Conservation (phyloP, 2,888 invertebrate species). For the Aphodius sticticus region DNA sequence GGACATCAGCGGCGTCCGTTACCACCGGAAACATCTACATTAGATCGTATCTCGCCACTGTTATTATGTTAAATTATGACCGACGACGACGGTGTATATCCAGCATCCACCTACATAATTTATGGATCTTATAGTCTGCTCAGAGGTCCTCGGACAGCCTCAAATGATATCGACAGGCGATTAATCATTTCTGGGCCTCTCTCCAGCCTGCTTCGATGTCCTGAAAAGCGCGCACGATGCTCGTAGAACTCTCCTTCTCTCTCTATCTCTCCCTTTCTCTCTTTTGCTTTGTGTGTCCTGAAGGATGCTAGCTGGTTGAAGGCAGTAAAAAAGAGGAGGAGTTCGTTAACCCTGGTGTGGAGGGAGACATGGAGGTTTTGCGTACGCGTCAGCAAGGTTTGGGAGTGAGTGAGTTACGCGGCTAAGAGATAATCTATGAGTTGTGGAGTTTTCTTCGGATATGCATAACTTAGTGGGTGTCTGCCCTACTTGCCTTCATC, state of each 20-base stretch:
- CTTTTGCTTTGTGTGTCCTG: too few species aligned
- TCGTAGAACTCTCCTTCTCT: too few species aligned
- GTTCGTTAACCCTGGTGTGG: not conserved
- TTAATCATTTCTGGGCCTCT: not conserved
- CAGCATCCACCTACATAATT: not conserved
- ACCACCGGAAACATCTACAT: not conserved
- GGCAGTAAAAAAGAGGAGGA: not conserved
- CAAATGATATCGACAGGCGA: not conserved
- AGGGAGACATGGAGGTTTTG: not conserved
- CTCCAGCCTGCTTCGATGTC: not conserved
- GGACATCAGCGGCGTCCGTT: not conserved
- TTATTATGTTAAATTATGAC: not conserved
- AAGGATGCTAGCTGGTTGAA: not conserved
- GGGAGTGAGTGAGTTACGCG: not conserved
- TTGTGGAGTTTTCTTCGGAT: conserved; percentile 4
- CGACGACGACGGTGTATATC: not conserved
- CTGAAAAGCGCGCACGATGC: not conserved
- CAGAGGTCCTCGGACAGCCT: not conserved
- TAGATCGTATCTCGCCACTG: not conserved
- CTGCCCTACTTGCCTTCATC: not conserved
- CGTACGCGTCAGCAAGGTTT: not conserved
- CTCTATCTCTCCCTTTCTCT: too few species aligned
- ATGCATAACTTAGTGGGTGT: not conserved
- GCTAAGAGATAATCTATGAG: not conserved
- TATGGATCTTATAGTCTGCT: not conserved